A percentile compares a stretch with the other conserved stretches of the same genome.
Conservation (phyloP, 2,113 vertebrate species). For the Geococcyx californianus region DNA sequence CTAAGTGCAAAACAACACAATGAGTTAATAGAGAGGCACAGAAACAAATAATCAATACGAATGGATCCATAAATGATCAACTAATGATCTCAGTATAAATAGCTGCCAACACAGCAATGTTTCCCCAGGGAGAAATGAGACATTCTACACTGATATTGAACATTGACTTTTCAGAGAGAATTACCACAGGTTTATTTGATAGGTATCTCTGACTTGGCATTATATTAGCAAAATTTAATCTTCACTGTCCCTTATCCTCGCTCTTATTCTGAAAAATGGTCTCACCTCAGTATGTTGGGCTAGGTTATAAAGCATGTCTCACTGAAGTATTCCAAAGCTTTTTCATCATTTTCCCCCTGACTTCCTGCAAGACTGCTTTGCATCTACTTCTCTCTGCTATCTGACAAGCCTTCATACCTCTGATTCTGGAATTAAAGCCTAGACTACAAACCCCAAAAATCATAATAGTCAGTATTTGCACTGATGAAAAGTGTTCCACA, state of each 20-base stretch:
- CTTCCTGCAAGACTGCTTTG: constrained; percentile 16
- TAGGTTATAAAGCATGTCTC: constrained; percentile 29
- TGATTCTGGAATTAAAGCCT: background rate
- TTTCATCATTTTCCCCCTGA: background rate
- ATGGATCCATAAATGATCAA: constrained; percentile 16
- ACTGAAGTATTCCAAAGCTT: background rate
- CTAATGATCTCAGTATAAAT: background rate
- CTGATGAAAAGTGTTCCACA: background rate
- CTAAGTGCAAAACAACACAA: background rate
- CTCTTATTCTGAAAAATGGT: background rate
- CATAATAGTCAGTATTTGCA: background rate
- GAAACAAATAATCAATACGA: background rate
- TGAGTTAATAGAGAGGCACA: background rate
- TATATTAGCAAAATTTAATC: constrained; percentile 41
- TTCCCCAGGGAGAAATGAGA: background rate
- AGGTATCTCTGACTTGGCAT: constrained; percentile 12
- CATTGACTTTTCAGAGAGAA: constrained; percentile 17
- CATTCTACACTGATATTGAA: background rate
- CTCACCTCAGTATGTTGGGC: background rate
- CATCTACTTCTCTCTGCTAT: background rate
- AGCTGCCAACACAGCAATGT: background rate
- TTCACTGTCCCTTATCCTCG: background rate
- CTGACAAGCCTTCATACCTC: background rate
- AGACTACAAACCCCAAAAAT: background rate
- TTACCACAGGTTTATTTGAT: constrained; percentile 25